Percentiles rank a stretch among this genome's conserved stretches.
Conservation (phyloP, 1,140 invertebrate species). For the Lepidotrigona ventralis region DNA sequence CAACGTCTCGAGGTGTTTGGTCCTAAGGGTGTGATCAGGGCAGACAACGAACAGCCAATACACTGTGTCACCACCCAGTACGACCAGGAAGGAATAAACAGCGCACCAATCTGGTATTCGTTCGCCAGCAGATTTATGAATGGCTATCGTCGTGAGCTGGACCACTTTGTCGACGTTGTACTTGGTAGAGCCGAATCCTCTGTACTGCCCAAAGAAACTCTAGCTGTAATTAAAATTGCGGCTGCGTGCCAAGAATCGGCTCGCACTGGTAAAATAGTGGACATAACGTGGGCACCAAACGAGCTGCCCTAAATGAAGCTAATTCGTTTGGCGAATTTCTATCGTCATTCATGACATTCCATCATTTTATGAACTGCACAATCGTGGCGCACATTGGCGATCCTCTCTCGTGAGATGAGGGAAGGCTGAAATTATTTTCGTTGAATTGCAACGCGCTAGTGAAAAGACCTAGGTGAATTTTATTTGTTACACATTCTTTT, state of each 20-base stretch:
- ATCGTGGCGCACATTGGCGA: background rate
- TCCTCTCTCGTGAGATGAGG: too few relatives aligned
- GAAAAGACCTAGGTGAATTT: slow-evolving; percentile 9
- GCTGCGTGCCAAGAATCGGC: slow-evolving; percentile 81
- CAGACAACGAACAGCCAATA: slow-evolving; percentile 82
- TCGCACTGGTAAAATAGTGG: slow-evolving; percentile 78
- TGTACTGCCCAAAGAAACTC: slow-evolving; percentile 79
- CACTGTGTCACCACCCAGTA: slow-evolving; percentile 77
- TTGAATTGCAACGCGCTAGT: background rate
- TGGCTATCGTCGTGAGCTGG: slow-evolving; percentile 83
- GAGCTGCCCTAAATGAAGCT: slow-evolving; percentile 59
- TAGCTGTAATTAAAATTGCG: slow-evolving; percentile 82
- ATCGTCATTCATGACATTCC: background rate
- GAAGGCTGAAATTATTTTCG: background rate
- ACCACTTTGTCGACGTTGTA: slow-evolving; percentile 85
- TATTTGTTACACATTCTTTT: slow-evolving; percentile 1
- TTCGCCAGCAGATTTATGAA: slow-evolving; percentile 83
- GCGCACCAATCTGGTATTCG: slow-evolving; percentile 82
- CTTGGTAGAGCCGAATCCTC: slow-evolving; percentile 74
- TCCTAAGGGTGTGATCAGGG: slow-evolving; percentile 82
- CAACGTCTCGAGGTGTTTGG: slow-evolving; percentile 86
- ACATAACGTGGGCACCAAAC: slow-evolving; percentile 76
- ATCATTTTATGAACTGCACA: background rate
- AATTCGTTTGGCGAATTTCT: background rate
- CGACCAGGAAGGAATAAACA: slow-evolving; percentile 74